Evolutionary conservation across 2,113 vertebrate species (phyloP).

Genomic region (Chionodraco myersi): DNA sequence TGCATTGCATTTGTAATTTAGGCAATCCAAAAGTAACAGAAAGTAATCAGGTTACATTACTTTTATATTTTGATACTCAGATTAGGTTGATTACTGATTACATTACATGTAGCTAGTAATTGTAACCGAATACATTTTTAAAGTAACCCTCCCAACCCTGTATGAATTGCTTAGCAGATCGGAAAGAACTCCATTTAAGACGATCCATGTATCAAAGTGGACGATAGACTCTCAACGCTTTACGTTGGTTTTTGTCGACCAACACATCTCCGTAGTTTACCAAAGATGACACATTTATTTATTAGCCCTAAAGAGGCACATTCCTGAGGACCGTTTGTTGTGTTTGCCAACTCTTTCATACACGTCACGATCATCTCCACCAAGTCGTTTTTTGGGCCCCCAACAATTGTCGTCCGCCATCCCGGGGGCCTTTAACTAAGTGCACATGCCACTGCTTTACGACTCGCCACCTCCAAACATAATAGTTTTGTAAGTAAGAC

Average conservation of each 20-base stretch:
- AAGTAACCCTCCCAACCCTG: too few relatives aligned
- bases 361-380: slow-evolving; percentile 51
- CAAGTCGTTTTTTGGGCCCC: neutral
- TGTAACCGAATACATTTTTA: too few relatives aligned
- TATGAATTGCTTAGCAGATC: neutral
- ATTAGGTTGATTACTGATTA: too few relatives aligned
- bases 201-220: neutral
- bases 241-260: too few relatives aligned
- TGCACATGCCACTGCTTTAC: slow-evolving; percentile 72
- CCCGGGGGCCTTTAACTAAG: slow-evolving; percentile 66
- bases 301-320: slow-evolving; percentile 48
- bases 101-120: too few relatives aligned
- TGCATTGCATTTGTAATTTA: too few relatives aligned
- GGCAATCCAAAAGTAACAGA: too few relatives aligned
- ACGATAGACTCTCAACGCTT: neutral
- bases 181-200: slow-evolving; percentile 19
- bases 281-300: slow-evolving; percentile 65
- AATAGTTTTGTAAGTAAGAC: slow-evolving; percentile 63
- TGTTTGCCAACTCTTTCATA: slow-evolving; percentile 70
- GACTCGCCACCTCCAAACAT: slow-evolving; percentile 70
- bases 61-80: too few relatives aligned
- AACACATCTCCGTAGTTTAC: slow-evolving; percentile 6
- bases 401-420: slow-evolving; percentile 39
- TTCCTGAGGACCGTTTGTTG: slow-evolving; percentile 66
- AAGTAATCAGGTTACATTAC: too few relatives aligned